A percentile compares a stretch with the other conserved stretches of the same genome.
phyloP scores from a whole-genome alignment of 1,140 invertebrate genomes.

The Papilio polytes region DNA sequence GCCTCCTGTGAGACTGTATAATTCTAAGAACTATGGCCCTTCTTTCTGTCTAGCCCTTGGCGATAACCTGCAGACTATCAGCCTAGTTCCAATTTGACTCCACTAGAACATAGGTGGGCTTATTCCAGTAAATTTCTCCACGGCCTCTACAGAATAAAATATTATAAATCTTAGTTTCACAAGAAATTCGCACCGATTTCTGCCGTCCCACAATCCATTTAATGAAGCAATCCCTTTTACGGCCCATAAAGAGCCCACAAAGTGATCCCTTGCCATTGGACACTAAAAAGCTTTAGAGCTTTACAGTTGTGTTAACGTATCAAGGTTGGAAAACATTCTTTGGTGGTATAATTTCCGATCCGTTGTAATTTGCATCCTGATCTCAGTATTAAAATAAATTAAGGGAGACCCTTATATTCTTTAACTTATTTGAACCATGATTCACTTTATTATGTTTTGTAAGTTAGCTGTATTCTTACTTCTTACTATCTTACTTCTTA shows the following conservation, averaged over 20 bases:
- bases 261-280: conserved; percentile 42
- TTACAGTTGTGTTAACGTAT: conserved; percentile 45
- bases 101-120: too few relatives aligned
- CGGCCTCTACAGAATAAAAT: neutral
- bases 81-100: neutral
- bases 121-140: too few relatives aligned
- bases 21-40: too few relatives aligned
- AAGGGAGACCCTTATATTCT: neutral
- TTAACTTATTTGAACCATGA: too few relatives aligned
- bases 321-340: conserved; percentile 21
- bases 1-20: too few relatives aligned
- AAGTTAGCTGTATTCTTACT: too few relatives aligned
- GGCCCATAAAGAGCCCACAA: conserved; percentile 52
- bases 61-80: too few relatives aligned
- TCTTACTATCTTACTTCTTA: too few relatives aligned
- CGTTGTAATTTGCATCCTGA: neutral
- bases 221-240: conserved; percentile 62
- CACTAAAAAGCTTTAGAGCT: conserved; percentile 41
- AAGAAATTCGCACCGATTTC: neutral
- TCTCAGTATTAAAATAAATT: neutral
- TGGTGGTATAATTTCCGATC: conserved; percentile 31
- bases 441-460: too few relatives aligned
- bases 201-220: conserved; percentile 47
- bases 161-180: neutral
- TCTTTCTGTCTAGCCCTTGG: too few relatives aligned